Base-by-base conservation (phyloP, 2,888 invertebrate genomes). In the Sesamia inferens region DNA sequence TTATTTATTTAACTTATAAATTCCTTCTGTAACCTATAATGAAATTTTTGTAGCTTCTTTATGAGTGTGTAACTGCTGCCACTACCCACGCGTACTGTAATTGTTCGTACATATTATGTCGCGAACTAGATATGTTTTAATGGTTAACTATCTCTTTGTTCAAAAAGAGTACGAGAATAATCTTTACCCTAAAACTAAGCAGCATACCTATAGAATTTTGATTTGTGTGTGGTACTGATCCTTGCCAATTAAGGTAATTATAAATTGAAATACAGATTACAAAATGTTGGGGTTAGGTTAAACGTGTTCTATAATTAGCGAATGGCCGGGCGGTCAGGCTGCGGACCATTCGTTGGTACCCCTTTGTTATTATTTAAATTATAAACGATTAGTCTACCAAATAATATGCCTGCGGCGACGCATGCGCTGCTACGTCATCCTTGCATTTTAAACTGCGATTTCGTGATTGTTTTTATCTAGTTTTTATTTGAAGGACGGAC, bases 311-410 rank as follows among this genome's bases (percentile, higher is more conserved):
- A 89, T 90, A 90, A 90, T 91, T 91, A 91, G 85, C 74, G 84
- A 82, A 75, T 85, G 82, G 85, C 74, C 88, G 87, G 84, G 81
- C 85, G 86, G 88, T 87, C 86, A 83, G 70, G 81, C 68, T 79
- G 82, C 87, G 85, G 86, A 82, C 88, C 85, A 85, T 85, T 86
- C 85, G 74, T 79, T 87, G 83, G 83, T 85, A 88, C 86, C 88
- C 89, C 90, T 90, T 89, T 87, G 88, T 91, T 92, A 93, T 92
- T 92, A 92, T 90, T 90, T 88, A 91, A 93, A 93, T 92, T 91
- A 90, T 89, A 84, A 90, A 89, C 91, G 88, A 92, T 92, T 91
- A 90, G 90, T 87, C 87, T 83, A 84, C 83, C 85, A 87, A 81
- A 88, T 86, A 82, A 82, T 84, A 85, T 77, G 90, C 93, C 89